phyloP scores from a whole-genome alignment of 2,797 vertebrate genomes.

The Rhyacichthys aspro region DNA sequence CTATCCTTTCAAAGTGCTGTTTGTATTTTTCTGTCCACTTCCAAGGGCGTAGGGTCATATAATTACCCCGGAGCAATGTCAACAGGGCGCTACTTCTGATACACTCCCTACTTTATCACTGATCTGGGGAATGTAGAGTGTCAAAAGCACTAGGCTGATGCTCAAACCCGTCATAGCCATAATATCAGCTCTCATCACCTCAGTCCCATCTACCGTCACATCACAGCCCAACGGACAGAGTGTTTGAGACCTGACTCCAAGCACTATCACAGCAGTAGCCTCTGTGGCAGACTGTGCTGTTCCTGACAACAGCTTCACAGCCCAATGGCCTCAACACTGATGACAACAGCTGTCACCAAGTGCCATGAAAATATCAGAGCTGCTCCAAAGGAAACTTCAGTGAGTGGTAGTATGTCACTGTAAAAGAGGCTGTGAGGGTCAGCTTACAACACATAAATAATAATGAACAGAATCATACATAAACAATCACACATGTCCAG shows the following conservation, averaged over 20 bases:
- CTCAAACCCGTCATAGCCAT: slow-evolving; percentile 4
- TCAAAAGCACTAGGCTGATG: too few relatives aligned
- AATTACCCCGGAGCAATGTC: slow-evolving; percentile 53
- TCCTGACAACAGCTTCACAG: slow-evolving; percentile 63
- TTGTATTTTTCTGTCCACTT: too few relatives aligned
- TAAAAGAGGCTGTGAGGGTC: slow-evolving; percentile 7
- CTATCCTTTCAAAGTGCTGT: too few relatives aligned
- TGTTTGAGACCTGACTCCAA: slow-evolving; percentile 24
- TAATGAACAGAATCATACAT: too few relatives aligned
- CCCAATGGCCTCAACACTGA: slow-evolving; percentile 53
- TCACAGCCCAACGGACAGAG: slow-evolving; percentile 7
- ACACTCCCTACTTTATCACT: slow-evolving; percentile 73
- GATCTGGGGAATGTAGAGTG: slow-evolving; percentile 74
- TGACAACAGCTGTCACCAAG: slow-evolving; percentile 70
- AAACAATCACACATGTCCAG: too few relatives aligned
- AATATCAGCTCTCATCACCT: slow-evolving; percentile 1
- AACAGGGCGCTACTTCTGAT: slow-evolving; percentile 56
- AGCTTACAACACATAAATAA: too few relatives aligned
- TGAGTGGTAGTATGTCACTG: slow-evolving; percentile 18
- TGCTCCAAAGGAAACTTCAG: slow-evolving; percentile 36
- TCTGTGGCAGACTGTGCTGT: slow-evolving; percentile 44
- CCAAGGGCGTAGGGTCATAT: slow-evolving; percentile 32
- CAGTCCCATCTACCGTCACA: slow-evolving; percentile 8
- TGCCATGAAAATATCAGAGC: slow-evolving; percentile 45
- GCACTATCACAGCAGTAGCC: slow-evolving; percentile 57